Evolutionary conservation across 2,113 vertebrate species (phyloP).

Genomic region (Elephas maximus): DNA sequence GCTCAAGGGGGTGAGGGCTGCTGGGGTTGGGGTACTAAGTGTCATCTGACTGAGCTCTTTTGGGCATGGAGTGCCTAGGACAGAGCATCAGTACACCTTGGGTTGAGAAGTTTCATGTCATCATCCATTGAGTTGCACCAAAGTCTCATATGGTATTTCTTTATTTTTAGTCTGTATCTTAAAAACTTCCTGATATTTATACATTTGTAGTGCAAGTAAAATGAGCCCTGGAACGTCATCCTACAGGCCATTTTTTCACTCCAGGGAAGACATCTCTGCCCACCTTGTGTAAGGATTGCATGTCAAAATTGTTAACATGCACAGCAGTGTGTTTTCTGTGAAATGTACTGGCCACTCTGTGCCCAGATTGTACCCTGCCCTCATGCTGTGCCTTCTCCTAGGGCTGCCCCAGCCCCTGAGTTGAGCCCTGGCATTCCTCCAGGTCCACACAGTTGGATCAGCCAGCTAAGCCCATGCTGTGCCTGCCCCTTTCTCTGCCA

Average conservation of each 20-base stretch:
- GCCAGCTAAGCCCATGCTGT: not conserved
- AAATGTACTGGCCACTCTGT: fast-evolving
- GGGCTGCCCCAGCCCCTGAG: not conserved
- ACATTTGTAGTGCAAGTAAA: not conserved
- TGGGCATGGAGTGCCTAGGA: not conserved
- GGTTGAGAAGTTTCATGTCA: not conserved
- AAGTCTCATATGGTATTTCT: not conserved
- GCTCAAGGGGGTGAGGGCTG: no score
- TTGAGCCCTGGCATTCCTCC: not conserved
- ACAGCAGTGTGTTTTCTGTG: not conserved
- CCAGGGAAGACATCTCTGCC: not conserved
- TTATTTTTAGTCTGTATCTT: conserved; percentile 30
- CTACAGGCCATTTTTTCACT: not conserved
- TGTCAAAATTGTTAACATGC: not conserved
- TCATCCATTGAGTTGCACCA: not conserved
- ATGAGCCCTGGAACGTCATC: not conserved
- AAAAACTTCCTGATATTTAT: not conserved
- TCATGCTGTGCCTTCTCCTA: not conserved
- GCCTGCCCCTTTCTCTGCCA: not conserved
- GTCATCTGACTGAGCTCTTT: not conserved
- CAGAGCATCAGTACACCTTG: not conserved
- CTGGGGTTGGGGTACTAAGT: fast-evolving
- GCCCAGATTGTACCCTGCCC: not conserved
- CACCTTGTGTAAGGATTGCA: not conserved
- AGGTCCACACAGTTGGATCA: not conserved